These are phyloP conservation scores for Drosophila mercatorum DNA, from an alignment of 2,888 invertebrate genomes.

Conservation along the genomic window DNA sequence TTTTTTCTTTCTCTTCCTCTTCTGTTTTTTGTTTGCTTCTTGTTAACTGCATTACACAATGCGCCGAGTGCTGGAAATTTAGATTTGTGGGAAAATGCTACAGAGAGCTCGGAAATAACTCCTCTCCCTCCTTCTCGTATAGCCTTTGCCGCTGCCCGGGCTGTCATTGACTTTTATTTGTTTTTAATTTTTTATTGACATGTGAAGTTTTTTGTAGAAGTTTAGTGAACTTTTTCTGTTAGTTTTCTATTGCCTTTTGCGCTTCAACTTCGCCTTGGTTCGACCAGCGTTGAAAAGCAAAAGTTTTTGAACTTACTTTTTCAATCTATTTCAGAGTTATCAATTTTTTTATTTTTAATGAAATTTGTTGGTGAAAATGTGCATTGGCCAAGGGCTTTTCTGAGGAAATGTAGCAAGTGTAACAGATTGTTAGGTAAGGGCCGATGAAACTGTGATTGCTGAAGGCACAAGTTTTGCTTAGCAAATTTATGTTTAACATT, in stretches of 20 bases:
- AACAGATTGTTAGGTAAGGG: no score
- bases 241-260: conserved; percentile 50
- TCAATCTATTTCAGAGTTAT: conserved; percentile 18
- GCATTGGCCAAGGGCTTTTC: conserved; percentile 19
- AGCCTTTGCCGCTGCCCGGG: conserved; percentile 7
- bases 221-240: conserved; percentile 73
- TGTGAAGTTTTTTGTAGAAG: conserved; percentile 73
- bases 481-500: neutral
- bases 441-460: neutral
- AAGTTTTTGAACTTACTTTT: conserved; percentile 60
- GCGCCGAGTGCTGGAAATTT: conserved; percentile 65
- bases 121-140: neutral
- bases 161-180: conserved; percentile 77
- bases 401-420: neutral
- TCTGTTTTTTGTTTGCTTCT: conserved; percentile 68
- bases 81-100: conserved; percentile 77
- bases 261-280: conserved; percentile 25
- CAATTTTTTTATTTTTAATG: conserved; percentile 14
- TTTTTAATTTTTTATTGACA: conserved; percentile 81
- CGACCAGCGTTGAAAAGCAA: conserved; percentile 65
- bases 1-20: conserved; percentile 1
- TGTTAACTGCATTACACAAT: conserved; percentile 80
- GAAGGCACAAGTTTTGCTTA: neutral
- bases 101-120: conserved; percentile 19
- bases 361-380: neutral